phyloP scores from a whole-genome alignment of 2,797 vertebrate genomes.

The Gymnopithys bicolor region DNA sequence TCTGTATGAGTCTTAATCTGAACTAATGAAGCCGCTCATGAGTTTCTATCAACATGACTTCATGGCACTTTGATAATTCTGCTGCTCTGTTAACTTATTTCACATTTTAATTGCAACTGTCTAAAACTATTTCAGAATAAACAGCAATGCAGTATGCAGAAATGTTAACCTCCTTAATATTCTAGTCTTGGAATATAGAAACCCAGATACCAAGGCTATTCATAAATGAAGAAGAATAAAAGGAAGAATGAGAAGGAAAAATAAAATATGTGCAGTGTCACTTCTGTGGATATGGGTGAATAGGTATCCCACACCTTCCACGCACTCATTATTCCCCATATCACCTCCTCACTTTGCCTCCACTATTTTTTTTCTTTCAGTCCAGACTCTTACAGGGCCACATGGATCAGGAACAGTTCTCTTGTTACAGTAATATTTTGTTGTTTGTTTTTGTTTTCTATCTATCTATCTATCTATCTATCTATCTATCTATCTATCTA shows the following conservation, averaged over 20 bases:
- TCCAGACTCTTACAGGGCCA: background rate
- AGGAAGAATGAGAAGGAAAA: background rate
- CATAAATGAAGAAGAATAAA: background rate
- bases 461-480: too few relatives aligned
- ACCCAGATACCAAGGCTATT: background rate
- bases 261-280: background rate
- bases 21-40: constrained; percentile 15
- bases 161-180: background rate
- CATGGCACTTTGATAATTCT: background rate
- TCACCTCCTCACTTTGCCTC: background rate
- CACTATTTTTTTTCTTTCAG: background rate
- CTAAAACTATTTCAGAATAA: constrained; percentile 4
- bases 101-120: background rate
- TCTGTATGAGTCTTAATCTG: background rate
- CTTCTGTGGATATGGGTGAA: background rate
- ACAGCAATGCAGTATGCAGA: background rate
- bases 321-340: background rate
- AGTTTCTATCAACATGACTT: background rate
- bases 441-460: background rate
- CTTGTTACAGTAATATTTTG: background rate
- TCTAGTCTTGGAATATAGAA: background rate
- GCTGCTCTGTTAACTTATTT: background rate
- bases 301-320: background rate
- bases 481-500: too few relatives aligned
- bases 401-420: background rate